phyloP scores from a whole-genome alignment of 2,888 invertebrate genomes.

The Pseudococcus viburni region DNA sequence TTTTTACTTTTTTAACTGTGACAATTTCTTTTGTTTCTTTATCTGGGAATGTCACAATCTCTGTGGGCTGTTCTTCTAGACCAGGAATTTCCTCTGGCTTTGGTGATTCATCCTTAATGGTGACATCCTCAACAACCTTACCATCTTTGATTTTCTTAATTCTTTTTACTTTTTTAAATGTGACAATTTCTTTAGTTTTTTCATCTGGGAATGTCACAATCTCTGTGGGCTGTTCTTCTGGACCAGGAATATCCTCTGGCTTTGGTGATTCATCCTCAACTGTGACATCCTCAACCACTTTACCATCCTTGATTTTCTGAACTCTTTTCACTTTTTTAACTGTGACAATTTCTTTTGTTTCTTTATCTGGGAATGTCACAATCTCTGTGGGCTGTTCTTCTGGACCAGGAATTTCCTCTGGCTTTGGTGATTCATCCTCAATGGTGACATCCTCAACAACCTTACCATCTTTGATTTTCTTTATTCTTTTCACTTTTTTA shows the following conservation, averaged over 20 bases:
- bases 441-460: background rate
- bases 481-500: background rate
- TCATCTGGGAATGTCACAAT: background rate
- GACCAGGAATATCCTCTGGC: background rate
- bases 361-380: background rate
- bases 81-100: background rate
- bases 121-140: background rate
- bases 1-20: too few relatives aligned
- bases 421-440: background rate
- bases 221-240: background rate
- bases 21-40: too few relatives aligned
- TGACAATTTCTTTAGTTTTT: background rate
- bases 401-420: background rate
- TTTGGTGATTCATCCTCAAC: background rate
- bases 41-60: too few relatives aligned
- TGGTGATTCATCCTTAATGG: background rate
- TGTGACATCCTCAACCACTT: background rate
- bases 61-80: background rate
- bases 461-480: slow-evolving; percentile 5
- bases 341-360: background rate
- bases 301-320: background rate
- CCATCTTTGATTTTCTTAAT: background rate
- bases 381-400: background rate
- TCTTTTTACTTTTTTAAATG: background rate
- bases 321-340: slow-evolving; percentile 6